These are phyloP conservation scores for Lonchura striata DNA, from an alignment of 2,113 vertebrate genomes.

Conservation along the genomic window DNA sequence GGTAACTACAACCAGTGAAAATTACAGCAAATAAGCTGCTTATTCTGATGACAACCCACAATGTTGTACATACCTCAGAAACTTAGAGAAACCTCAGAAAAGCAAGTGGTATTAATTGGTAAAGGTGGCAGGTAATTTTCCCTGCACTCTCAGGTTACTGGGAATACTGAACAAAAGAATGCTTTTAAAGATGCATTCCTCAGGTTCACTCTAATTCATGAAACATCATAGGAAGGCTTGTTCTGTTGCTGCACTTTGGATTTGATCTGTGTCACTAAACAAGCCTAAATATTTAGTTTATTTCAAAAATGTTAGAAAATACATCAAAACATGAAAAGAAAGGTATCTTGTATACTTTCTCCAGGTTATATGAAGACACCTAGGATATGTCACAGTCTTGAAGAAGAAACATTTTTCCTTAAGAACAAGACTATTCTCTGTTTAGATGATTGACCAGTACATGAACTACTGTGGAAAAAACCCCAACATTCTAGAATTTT, in stretches of 20 bases:
- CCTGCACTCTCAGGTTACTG: background rate
- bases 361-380: background rate
- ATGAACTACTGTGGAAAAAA: background rate
- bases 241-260: background rate
- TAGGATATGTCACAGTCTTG: background rate
- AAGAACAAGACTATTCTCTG: background rate
- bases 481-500: background rate
- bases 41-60: background rate
- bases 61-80: background rate
- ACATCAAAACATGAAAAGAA: background rate
- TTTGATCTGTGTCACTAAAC: background rate
- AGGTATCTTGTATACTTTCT: background rate
- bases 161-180: background rate
- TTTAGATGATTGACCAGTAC: background rate
- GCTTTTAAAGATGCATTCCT: background rate
- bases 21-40: background rate
- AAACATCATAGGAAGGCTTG: background rate
- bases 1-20: background rate
- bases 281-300: background rate
- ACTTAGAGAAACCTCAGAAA: background rate
- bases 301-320: background rate
- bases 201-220: background rate
- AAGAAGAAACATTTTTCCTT: background rate
- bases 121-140: background rate
- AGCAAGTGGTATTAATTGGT: background rate